phyloP scores from a whole-genome alignment of 2,113 vertebrate genomes.

The Strix uralensis region DNA sequence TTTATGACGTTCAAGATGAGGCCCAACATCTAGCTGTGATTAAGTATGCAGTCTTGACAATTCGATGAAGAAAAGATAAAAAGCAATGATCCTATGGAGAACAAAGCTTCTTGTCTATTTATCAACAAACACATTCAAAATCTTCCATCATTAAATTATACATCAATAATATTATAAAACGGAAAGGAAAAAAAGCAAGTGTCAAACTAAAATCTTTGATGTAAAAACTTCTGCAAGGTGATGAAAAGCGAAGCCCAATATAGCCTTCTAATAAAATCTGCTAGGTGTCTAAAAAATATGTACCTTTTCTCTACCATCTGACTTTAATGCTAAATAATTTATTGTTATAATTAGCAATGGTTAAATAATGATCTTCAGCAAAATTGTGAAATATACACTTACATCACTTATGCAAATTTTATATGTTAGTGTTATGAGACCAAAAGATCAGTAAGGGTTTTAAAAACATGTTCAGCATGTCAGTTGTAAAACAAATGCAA shows the following conservation, averaged over 20 bases:
- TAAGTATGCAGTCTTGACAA: slow-evolving; percentile 27
- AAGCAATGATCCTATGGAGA: slow-evolving; percentile 22
- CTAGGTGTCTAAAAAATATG: not conserved
- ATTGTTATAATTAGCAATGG: not conserved
- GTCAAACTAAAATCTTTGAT: slow-evolving; percentile 47
- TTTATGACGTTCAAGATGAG: not conserved
- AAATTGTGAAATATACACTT: not conserved
- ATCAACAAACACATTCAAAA: slow-evolving; percentile 47
- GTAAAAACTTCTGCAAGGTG: not conserved
- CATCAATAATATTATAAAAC: slow-evolving; percentile 59
- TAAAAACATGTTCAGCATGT: not conserved
- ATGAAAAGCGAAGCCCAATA: slow-evolving; percentile 39
- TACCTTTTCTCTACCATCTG: not conserved
- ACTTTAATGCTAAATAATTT: not conserved
- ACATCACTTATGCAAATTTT: not conserved
- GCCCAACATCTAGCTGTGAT: slow-evolving; percentile 23
- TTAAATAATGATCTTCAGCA: not conserved
- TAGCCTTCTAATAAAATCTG: slow-evolving; percentile 39
- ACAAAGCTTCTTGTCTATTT: slow-evolving; percentile 48
- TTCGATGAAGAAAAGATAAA: slow-evolving; percentile 38
- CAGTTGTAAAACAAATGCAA: not conserved
- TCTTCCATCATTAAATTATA: slow-evolving; percentile 61
- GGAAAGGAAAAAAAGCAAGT: not conserved
- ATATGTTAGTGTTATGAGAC: not conserved
- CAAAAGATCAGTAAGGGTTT: not conserved